These are phyloP conservation scores for Daubentonia madagascariensis DNA, from an alignment of 2,113 vertebrate genomes.

Conservation along the genomic window DNA sequence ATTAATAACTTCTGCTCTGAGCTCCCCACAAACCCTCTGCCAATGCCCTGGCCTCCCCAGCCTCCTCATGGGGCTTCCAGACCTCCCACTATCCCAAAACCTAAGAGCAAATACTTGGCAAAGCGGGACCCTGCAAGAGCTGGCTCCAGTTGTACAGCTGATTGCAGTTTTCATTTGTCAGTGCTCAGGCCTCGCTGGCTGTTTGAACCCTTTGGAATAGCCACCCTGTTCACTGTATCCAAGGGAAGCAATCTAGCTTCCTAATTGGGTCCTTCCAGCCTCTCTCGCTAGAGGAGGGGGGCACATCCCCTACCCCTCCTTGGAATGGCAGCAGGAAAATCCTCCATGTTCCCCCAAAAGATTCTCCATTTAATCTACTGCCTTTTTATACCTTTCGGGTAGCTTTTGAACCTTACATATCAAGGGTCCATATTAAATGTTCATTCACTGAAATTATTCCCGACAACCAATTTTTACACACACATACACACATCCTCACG, in stretches of 20 bases:
- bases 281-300: background rate
- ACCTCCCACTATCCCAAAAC: background rate
- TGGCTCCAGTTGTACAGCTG: background rate
- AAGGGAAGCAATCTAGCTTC: background rate
- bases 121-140: background rate
- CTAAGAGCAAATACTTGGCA: background rate
- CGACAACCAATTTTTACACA: background rate
- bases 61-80: background rate
- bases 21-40: background rate
- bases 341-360: background rate
- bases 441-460: background rate
- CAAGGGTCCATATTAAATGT: conserved; percentile 1
- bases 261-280: background rate
- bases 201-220: background rate
- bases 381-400: background rate
- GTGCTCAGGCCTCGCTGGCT: background rate
- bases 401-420: background rate
- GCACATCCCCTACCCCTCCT: background rate
- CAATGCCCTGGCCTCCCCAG: background rate
- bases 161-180: conserved; percentile 8
- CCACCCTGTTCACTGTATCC: background rate
- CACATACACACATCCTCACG: background rate
- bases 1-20: background rate
- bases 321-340: background rate
- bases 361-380: background rate